Base-by-base conservation (phyloP, 2,113 vertebrate genomes). In the Dryoscopus gambensis region DNA sequence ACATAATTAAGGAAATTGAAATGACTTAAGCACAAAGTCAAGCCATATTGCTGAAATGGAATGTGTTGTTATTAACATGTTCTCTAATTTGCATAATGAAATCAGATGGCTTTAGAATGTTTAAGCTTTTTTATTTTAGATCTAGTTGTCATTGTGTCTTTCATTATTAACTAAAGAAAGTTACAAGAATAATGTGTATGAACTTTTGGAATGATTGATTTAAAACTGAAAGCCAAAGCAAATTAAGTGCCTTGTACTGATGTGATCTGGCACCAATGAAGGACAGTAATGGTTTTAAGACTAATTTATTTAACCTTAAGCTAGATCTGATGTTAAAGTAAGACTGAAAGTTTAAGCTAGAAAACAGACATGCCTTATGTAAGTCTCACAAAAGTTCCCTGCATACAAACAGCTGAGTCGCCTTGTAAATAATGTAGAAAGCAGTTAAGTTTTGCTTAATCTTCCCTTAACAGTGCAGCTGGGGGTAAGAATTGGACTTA, bases 61-160 rank as follows among this genome's bases (percentile, higher is more conserved):
- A 70, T 64, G 46, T 92, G 84, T 67, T 95, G 44, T 68, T 92
- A 91, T 57, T 93, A 95, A 80, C 90, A 27, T 87, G 46, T 74
- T 92, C 68, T 49, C 70, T 91, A 24, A 95, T 96, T 94, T 96
- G 50, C 83, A 80, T 97, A 96, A 95, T 96, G 52, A 92, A 93
- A 94, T 87, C 15, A 37, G 91, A 94, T 94, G 82, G 81, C 92
- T 93, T 95, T 91, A 79, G 91, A 89, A 84, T 63, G n/a, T 79
- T 87, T 84, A 87, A 74, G 62, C 63, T 87, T 93, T 87, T 74
- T 87, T 88, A 67, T 80, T 93, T 93, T 87, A 81, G 49, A 91
- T 84, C 55, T 93, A 83, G 87, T 95, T 91, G 79, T 94, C 89
- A 87, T 67, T 63, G 55, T 93, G 89, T 95, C 93, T 86, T 93